Conservation (phyloP, 2,113 vertebrate genomes). For the Amblyornis subalaris region DNA sequence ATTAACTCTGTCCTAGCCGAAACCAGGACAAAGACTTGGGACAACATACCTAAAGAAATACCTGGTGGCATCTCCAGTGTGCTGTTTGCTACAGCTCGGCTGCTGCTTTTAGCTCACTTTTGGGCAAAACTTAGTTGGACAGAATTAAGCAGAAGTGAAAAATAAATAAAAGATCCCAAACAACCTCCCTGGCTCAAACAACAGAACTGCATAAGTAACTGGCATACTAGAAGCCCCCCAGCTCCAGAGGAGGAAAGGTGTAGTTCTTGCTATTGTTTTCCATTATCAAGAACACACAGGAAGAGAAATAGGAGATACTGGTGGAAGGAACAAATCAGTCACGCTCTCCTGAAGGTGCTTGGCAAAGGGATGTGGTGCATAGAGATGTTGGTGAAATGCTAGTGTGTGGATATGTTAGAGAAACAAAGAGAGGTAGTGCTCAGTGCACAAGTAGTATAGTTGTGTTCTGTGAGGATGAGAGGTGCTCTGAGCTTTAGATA, state of each 20-base stretch:
- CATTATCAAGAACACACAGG: background rate
- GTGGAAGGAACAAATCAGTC: background rate
- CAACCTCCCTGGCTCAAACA: background rate
- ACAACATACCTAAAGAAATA: background rate
- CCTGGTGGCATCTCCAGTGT: background rate
- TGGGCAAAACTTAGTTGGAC: background rate
- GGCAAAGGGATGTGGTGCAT: background rate
- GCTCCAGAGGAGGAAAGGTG: fast-evolving
- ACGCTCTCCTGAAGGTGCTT: background rate
- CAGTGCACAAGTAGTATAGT: background rate
- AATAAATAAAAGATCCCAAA: background rate
- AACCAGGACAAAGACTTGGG: background rate
- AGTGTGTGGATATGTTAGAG: fast-evolving
- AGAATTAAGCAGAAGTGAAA: background rate
- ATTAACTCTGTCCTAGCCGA: background rate
- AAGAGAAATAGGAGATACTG: background rate
- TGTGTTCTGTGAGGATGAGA: background rate
- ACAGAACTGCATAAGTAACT: background rate
- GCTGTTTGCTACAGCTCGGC: background rate
- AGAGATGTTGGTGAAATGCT: background rate
- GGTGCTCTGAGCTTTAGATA: background rate
- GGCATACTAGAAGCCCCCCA: background rate
- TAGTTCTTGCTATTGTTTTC: background rate
- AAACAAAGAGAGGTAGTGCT: background rate
- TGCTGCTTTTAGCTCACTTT: background rate